Evolutionary conservation across 2,888 invertebrate species (phyloP), one percentile per base, ranked within the genome.

Genomic region (Adelognathus sp.): DNA sequence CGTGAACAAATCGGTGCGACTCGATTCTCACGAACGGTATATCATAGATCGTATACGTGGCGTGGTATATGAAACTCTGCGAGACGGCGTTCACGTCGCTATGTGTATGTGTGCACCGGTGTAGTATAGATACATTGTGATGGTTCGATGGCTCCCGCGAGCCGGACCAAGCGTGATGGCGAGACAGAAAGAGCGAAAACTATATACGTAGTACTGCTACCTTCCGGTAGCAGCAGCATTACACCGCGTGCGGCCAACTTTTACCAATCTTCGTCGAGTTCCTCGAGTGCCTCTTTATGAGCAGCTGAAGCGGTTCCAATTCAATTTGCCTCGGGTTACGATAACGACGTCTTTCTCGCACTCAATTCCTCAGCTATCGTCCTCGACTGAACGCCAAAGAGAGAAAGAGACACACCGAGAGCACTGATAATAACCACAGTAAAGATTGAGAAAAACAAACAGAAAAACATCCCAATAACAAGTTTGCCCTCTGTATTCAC

Each of bases 221-320:
- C 11, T 54, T 6, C 24, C n/a, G 18, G 46, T 63, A 31, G 61
- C 61, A 9, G 46, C 21, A 41, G 27, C 41, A 16, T n/a, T n/a
- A n/a, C 16, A 31, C 21, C 44, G 31, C 16, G 46, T 50, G 54
- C 44, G 44, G 56, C 72, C 18, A 73, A 73, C 72, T 73, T 73
- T 73, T 73, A 73, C 72, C 72, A 73, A 73, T 73, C 72, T 73
- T 73, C 64, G 11, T 56, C 54, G 72, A 73, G 72, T 56, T 73
- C 63, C 56, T 73, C 72, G 64, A 73, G 72, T 73, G 72, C 72
- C 72, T 64, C 72, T 73, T 73, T 64, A 73, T 73, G 72, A 73
- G 54, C 64, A 73, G 72, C 72, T 73, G 64, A 73, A 73, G 72
- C 72, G 56, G 72, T 73, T 24, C 56, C 72, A 73, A 73, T 73